A percentile compares a stretch with the other conserved stretches of the same genome.
Conservation (phyloP, 92 coral and sea anemone species). For the Porites cylindrica region DNA sequence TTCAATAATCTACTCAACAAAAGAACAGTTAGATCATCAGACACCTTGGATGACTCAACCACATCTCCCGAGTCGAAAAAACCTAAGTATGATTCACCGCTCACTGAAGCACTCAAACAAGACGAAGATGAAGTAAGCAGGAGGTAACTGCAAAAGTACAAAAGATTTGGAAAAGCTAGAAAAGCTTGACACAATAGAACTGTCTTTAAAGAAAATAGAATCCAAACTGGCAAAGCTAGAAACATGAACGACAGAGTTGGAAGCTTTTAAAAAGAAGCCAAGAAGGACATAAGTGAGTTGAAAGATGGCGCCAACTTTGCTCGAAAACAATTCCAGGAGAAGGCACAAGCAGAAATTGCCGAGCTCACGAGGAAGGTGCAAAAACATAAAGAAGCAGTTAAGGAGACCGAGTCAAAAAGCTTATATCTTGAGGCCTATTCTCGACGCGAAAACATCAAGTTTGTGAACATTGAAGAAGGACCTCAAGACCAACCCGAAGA, state of each 20-base stretch:
- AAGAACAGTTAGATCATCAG: too few relatives aligned
- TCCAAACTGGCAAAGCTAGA: too few relatives aligned
- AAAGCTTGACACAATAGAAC: too few relatives aligned
- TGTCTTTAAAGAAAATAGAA: too few relatives aligned
- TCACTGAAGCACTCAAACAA: background rate
- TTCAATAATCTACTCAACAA: too few relatives aligned
- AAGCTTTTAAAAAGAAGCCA: background rate
- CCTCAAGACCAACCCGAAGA: too few relatives aligned
- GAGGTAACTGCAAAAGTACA: background rate
- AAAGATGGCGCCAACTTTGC: background rate
- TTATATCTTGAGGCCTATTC: background rate
- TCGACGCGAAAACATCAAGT: too few relatives aligned
- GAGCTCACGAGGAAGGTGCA: constrained; percentile 5
- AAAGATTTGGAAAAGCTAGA: background rate
- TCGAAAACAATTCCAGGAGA: background rate
- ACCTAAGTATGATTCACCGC: background rate
- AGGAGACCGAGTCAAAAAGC: background rate
- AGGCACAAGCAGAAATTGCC: constrained; percentile 2
- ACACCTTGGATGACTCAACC: too few relatives aligned
- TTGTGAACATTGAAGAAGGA: too few relatives aligned
- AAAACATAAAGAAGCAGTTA: constrained; percentile 6
- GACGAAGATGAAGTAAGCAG: background rate
- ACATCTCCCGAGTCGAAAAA: background rate
- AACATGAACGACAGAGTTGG: constrained; percentile 7
- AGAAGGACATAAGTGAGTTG: too few relatives aligned